These are phyloP conservation scores for Hypomecis punctinalis DNA, from an alignment of 2,888 invertebrate species.

Conservation along the genomic window DNA sequence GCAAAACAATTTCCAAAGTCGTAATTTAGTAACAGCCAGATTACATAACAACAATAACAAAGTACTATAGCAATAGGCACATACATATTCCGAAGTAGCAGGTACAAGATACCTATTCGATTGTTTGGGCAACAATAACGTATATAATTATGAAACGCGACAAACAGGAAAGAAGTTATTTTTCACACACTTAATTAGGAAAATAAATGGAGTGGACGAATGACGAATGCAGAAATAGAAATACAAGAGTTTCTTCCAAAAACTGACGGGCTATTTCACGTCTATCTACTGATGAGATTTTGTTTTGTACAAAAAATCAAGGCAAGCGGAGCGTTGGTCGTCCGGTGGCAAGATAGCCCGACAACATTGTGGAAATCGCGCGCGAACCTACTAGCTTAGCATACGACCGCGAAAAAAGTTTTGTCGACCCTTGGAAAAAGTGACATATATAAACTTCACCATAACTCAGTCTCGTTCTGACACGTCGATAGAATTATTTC, in stretches of 20 bases:
- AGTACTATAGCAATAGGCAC: background rate
- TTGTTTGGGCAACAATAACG: conserved; percentile 37
- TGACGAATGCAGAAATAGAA: conserved; percentile 37
- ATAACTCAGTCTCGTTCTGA: too few species aligned
- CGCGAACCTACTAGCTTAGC: too few species aligned
- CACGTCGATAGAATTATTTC: too few species aligned
- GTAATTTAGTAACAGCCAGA: background rate
- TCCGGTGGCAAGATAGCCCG: too few species aligned
- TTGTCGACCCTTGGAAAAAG: too few species aligned
- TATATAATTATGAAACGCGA: conserved; percentile 16
- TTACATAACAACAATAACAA: conserved; percentile 18
- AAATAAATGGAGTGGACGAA: conserved; percentile 31
- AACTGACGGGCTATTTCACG: conserved; percentile 9
- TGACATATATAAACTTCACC: too few species aligned
- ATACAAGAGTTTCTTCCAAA: conserved; percentile 28
- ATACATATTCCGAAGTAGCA: too few species aligned
- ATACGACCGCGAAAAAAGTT: too few species aligned
- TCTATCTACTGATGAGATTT: background rate
- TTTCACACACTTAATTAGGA: conserved; percentile 31
- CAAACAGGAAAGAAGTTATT: conserved; percentile 25
- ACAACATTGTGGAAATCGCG: too few species aligned
- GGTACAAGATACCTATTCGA: conserved; percentile 10
- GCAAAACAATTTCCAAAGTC: conserved; percentile 10
- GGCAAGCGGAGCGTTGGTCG: too few species aligned
- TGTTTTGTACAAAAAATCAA: background rate